Percentiles rank a stretch among this genome's conserved stretches.
phyloP scores from a whole-genome alignment of 53 echinoderm and acorn worm genomes.

The Hippasteria phrygiana region DNA sequence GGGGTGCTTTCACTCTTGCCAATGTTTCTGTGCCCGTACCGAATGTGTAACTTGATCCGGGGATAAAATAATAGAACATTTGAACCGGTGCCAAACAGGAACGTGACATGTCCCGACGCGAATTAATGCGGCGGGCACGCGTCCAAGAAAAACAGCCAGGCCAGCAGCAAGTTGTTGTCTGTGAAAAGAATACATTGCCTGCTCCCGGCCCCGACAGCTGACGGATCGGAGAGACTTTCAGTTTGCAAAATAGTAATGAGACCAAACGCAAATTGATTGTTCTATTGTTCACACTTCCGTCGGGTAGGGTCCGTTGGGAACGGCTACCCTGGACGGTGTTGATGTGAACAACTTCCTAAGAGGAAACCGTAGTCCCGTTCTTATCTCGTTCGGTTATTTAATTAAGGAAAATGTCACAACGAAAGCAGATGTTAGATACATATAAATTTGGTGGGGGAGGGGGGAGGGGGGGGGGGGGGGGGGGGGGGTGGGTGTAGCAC shows the following conservation, averaged over 20 bases:
- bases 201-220: background rate
- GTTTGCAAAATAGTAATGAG: background rate
- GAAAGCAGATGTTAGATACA: background rate
- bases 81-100: background rate
- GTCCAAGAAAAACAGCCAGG: background rate
- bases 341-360: background rate
- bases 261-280: background rate
- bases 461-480: no score
- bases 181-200: background rate
- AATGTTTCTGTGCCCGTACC: no score
- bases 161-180: background rate
- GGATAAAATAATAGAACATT: background rate
- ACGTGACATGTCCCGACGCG: background rate
- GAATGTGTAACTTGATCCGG: no score
- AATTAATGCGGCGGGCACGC: background rate
- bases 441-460: background rate
- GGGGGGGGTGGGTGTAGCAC: no score
- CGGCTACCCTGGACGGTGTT: slow-evolving; percentile 5
- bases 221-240: background rate
- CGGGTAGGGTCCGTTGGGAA: background rate
- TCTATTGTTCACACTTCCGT: background rate
- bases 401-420: background rate
- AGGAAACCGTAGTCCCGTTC: background rate
- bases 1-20: no score
- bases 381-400: background rate